Evolutionary conservation across 2,888 invertebrate species (phyloP).

Genomic region (Harpalus rubripes): DNA sequence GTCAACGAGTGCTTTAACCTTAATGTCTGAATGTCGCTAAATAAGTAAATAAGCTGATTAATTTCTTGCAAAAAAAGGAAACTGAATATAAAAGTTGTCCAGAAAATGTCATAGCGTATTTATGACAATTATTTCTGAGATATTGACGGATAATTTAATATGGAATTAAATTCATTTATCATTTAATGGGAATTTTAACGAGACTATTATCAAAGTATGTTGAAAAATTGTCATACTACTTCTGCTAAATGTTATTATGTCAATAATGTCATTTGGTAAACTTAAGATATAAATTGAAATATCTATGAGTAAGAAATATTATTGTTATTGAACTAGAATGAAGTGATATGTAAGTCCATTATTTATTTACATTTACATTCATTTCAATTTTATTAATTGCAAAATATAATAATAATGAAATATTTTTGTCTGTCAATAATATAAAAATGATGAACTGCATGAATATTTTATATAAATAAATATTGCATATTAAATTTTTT

Average conservation of each 20-base stretch:
- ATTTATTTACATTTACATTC: no score
- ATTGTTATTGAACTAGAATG: neutral
- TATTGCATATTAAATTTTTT: no score
- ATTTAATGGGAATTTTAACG: constrained; percentile 21
- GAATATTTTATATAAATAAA: no score
- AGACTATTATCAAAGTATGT: neutral
- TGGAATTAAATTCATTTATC: neutral
- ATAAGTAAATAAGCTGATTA: constrained; percentile 35
- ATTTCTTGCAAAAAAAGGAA: neutral
- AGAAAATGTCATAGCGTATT: neutral
- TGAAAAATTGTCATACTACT: constrained; percentile 17
- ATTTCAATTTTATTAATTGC: no score
- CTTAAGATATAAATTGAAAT: neutral
- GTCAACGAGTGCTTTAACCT: constrained; percentile 32
- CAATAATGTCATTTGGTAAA: neutral
- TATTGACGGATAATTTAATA: constrained; percentile 4
- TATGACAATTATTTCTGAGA: neutral
- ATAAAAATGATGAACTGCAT: no score
- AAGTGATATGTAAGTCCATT: no score
- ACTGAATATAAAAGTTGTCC: neutral
- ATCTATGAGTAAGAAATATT: neutral
- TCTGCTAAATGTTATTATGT: neutral
- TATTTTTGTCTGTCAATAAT: no score
- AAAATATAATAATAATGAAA: no score
- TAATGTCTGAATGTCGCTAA: constrained; percentile 26